Evolutionary conservation across 1,140 invertebrate species (phyloP).

Genomic region (Solenopsis invicta): DNA sequence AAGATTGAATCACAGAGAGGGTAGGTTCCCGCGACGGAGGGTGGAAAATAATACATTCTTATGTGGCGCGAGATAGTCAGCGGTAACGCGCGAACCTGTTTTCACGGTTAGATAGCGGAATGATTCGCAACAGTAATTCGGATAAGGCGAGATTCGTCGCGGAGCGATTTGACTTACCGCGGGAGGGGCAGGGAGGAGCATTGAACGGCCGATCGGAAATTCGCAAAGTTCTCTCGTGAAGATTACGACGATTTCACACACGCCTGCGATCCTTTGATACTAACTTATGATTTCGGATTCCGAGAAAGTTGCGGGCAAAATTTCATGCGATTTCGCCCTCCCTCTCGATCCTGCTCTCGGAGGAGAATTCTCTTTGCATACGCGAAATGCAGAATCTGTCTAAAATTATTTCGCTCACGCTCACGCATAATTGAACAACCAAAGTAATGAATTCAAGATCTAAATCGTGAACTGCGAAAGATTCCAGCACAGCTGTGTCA

Average conservation of each 20-base stretch:
- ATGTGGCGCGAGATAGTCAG: neutral
- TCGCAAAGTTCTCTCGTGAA: conserved; percentile 24
- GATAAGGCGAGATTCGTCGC: conserved; percentile 36
- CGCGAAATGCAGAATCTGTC: neutral
- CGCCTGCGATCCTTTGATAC: conserved; percentile 30
- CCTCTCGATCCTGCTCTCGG: neutral
- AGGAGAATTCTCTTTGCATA: neutral
- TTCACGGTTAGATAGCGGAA: neutral
- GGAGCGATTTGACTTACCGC: neutral
- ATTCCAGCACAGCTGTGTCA: neutral
- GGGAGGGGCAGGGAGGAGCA: neutral
- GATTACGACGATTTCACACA: conserved; percentile 48
- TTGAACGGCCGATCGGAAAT: conserved; percentile 52
- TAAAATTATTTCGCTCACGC: conserved; percentile 29
- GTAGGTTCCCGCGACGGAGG: too few relatives aligned
- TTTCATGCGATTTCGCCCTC: conserved; percentile 11
- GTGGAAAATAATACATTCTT: conserved; percentile 31
- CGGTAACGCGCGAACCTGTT: neutral
- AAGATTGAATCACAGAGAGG: conserved; percentile 43
- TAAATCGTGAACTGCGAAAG: neutral
- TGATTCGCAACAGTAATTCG: conserved; percentile 39
- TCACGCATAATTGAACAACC: neutral
- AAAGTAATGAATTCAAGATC: neutral
- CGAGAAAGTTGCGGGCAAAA: conserved; percentile 16
- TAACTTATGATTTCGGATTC: conserved; percentile 45